Percentiles rank a stretch among this genome's conserved stretches.
These are phyloP conservation scores for Tadarida brasiliensis DNA, from an alignment of 2,797 vertebrate species.

Conservation along the genomic window DNA sequence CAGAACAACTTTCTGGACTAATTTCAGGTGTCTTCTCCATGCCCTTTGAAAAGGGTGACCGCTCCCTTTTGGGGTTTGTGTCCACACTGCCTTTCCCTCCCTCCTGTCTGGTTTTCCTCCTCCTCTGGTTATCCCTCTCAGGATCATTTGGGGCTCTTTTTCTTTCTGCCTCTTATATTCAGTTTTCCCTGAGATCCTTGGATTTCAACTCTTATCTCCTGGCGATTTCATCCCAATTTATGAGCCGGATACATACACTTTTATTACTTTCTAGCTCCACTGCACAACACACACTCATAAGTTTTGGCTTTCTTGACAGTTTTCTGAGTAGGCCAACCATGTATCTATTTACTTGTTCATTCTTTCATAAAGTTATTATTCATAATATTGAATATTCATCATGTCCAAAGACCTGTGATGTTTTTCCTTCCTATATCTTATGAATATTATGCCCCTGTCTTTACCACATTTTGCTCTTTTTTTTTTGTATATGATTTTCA, in stretches of 20 bases:
- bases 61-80: background rate
- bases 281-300: background rate
- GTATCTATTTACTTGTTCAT: background rate
- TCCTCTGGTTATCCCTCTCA: background rate
- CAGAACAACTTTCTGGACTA: background rate
- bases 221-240: background rate
- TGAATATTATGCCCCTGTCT: background rate
- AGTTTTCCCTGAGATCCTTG: background rate
- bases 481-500: background rate
- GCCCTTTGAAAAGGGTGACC: background rate
- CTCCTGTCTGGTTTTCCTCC: background rate
- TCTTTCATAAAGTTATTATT: conserved; percentile 11
- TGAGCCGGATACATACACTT: background rate
- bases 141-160: background rate
- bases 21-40: background rate
- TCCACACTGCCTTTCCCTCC: background rate
- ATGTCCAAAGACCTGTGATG: background rate
- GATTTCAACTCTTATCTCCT: background rate
- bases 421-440: background rate
- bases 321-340: background rate
- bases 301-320: background rate
- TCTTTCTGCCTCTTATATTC: background rate
- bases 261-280: background rate
- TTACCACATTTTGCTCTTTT: background rate
- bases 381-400: background rate